Evolutionary conservation across 2,888 invertebrate species (phyloP).

Genomic region (Leucoma salicis): DNA sequence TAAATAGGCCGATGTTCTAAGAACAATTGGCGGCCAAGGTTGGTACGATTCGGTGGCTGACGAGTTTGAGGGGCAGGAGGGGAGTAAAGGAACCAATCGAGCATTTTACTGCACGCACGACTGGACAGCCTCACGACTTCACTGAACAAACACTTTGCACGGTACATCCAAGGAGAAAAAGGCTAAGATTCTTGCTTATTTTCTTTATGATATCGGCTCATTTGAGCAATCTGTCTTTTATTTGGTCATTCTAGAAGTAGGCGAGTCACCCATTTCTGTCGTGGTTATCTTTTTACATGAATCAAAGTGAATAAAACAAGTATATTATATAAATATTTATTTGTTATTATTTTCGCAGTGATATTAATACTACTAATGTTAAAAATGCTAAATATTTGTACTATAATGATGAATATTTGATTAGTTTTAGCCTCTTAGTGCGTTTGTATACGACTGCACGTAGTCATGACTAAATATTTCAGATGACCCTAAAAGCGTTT

Average conservation of each 20-base stretch:
- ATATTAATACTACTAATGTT: too few relatives aligned
- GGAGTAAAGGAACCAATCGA: conserved; percentile 56
- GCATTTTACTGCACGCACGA: conserved; percentile 71
- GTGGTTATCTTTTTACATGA: too few relatives aligned
- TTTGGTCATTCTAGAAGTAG: too few relatives aligned
- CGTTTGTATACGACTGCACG: conserved; percentile 17
- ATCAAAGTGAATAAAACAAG: too few relatives aligned
- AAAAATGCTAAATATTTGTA: too few relatives aligned
- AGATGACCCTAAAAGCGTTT: conserved; percentile 36
- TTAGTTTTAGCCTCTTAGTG: not conserved
- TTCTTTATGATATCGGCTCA: conserved; percentile 18
- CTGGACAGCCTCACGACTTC: conserved; percentile 58
- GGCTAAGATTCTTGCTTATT: conserved; percentile 35
- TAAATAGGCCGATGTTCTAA: conserved; percentile 23
- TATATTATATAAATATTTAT: too few relatives aligned
- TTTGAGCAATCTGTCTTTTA: conserved; percentile 1
- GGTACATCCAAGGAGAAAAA: conserved; percentile 41
- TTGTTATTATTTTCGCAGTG: not conserved
- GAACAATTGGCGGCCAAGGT: conserved; percentile 31
- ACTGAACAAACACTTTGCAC: conserved; percentile 54
- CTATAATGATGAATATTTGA: too few relatives aligned
- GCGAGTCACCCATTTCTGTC: too few relatives aligned
- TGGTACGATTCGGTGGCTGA: conserved; percentile 45
- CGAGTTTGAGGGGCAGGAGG: conserved; percentile 28
- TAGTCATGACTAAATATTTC: conserved; percentile 36